phyloP scores from a whole-genome alignment of 2,888 invertebrate species.

The Amphipyra berbera region DNA sequence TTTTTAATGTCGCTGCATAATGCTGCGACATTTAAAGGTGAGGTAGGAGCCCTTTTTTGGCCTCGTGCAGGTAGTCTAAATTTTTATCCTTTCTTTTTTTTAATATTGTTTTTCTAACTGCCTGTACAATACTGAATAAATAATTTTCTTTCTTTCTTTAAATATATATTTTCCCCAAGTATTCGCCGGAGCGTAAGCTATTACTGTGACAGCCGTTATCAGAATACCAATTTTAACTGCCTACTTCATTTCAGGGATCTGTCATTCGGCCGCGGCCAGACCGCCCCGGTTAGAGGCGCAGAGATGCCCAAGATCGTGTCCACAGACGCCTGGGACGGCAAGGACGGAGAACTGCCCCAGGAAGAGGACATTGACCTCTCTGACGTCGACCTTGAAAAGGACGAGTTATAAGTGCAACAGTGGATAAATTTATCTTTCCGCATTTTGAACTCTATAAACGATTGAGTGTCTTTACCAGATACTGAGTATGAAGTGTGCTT shows the following conservation, averaged over 20 bases:
- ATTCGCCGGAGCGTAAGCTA: not conserved
- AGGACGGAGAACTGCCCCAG: constrained; percentile 95
- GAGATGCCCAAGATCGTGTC: constrained; percentile 93
- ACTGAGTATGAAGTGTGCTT: constrained; percentile 31
- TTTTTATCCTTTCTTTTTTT: no score
- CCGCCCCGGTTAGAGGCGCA: constrained; percentile 95
- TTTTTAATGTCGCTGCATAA: no score
- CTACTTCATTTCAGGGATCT: constrained; percentile 91
- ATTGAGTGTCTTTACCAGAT: constrained; percentile 33
- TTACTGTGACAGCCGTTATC: not conserved
- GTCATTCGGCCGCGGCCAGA: constrained; percentile 97
- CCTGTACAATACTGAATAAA: no score
- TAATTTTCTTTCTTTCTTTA: no score
- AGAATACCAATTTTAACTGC: not conserved
- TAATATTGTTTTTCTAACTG: no score
- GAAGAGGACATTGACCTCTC: constrained; percentile 98
- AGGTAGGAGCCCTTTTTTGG: no score
- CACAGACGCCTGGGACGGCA: constrained; percentile 97
- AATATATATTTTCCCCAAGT: no score
- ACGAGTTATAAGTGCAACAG: constrained; percentile 91
- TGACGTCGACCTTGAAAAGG: constrained; percentile 95
- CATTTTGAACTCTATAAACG: constrained; percentile 25
- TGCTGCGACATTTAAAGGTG: no score
- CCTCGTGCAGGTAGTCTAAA: no score
- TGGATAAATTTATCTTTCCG: not conserved